Conservation (phyloP, 2,113 vertebrate genomes). For the Paramormyrops kingsleyae region DNA sequence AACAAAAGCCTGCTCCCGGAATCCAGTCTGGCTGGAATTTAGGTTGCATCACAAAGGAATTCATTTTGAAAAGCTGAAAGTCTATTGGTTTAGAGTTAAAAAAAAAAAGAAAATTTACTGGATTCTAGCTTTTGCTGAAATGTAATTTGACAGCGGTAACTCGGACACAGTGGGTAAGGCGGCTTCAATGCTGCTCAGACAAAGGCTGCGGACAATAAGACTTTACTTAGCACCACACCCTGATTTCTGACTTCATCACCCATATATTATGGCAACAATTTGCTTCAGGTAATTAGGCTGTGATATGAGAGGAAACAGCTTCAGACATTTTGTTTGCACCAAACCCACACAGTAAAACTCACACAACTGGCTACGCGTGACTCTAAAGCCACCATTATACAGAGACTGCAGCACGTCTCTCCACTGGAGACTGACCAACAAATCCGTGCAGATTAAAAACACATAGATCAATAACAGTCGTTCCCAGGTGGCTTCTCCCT, state of each 20-base stretch:
- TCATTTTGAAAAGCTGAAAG: background rate
- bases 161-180: background rate
- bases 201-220: background rate
- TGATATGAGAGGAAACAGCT: conserved; percentile 5
- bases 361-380: background rate
- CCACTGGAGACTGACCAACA: background rate
- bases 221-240: background rate
- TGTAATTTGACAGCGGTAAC: background rate
- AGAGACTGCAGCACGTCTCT: background rate
- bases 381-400: background rate
- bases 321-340: conserved; percentile 3
- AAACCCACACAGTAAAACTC: conserved; percentile 1
- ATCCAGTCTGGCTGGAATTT: background rate
- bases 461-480: background rate
- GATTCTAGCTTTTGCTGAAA: background rate
- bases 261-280: background rate
- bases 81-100: background rate
- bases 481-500: background rate
- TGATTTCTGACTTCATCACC: background rate
- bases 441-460: background rate
- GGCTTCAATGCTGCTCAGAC: background rate
- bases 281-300: conserved; percentile 10
- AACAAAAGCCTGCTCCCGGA: background rate
- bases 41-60: background rate
- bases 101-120: background rate